Evolutionary conservation across 2,888 invertebrate species (phyloP), one percentile per base, ranked within the genome.

Genomic region (Nudaria mundana): DNA sequence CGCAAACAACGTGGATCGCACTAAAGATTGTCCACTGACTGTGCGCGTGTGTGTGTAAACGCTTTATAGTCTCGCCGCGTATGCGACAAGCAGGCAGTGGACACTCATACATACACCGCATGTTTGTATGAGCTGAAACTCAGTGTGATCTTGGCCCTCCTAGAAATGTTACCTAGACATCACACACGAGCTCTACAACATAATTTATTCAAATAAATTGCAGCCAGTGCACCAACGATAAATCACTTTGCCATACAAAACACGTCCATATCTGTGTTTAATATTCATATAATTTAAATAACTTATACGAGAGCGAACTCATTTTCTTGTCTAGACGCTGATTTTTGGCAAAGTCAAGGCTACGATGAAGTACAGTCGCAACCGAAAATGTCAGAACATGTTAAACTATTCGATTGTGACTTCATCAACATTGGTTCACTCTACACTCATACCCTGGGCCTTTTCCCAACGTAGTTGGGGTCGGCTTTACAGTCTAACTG

Each of bases 291-390:
- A 63, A 65, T 67, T 66, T 73, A 71, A 71, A 78, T 75, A 76
- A 76, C 70, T 71, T 72, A 76, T 71, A 70, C 64, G 52, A 48
- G 54, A 69, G 63, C 48, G 47, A 52, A 59, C 58, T 73, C 71
- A 75, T 56, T 59, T 39, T 30, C 14, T 18, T 18, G 58, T 59
- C 59, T 59, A 59, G 59, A 59, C 81, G 53, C 61, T 62, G 71
- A 76, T 76, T 80, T 79, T 81, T 81, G 80, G 80, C 79, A 80
- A 70, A 65, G 71, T 73, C 74, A 76, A 77, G 77, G 71, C 66
- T 68, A 63, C 51, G 8, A 18, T 30, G 32, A 4, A 31, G 58
- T 57, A 57, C 52, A 48, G 45, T 43, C 57, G 51, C 34, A 26
- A 15, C 7, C 25, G 36, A 36, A 48, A 48, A 43, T 46, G 14